A percentile compares a stretch with the other conserved stretches of the same genome.
Conservation (phyloP, 1,140 invertebrate genomes). For the Ptiloglossa arizonensis region DNA sequence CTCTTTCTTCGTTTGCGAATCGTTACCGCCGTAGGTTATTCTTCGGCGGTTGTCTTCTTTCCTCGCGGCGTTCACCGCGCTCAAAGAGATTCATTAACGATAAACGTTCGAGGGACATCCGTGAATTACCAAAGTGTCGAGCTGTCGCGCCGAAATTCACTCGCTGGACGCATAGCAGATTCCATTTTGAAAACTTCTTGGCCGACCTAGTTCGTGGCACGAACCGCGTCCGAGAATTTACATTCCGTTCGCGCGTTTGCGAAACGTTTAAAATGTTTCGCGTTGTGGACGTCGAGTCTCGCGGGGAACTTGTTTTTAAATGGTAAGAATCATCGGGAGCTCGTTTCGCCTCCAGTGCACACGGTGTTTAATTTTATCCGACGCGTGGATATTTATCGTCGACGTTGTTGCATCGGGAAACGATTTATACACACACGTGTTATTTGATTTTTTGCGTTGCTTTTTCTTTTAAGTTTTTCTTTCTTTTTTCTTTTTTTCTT, state of each 20-base stretch:
- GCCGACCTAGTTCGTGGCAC: neutral
- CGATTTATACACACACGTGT: too few species aligned
- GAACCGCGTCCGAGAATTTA: neutral
- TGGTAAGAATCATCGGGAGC: too few species aligned
- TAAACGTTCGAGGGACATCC: conserved; percentile 10
- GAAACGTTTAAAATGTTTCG: neutral
- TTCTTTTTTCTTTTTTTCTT: too few species aligned
- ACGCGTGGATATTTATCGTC: neutral
- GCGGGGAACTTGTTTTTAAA: too few species aligned
- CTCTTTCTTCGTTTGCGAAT: conserved; percentile 31
- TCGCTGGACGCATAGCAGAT: neutral
- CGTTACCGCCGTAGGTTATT: neutral
- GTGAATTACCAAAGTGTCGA: conserved; percentile 1
- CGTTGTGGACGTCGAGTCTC: neutral
- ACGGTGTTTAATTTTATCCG: neutral
- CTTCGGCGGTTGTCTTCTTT: conserved; percentile 3
- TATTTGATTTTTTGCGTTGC: too few species aligned
- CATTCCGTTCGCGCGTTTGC: neutral
- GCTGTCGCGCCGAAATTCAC: conserved; percentile 18
- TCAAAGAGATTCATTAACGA: conserved; percentile 31
- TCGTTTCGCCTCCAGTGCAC: neutral
- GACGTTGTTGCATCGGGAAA: too few species aligned
- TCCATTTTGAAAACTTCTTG: conserved; percentile 14
- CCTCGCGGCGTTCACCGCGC: neutral
- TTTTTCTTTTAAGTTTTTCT: too few species aligned